Percentiles rank a stretch among this genome's conserved stretches.
Evolutionary conservation across 2,113 vertebrate species (phyloP).

Genomic region (Puma concolor): DNA sequence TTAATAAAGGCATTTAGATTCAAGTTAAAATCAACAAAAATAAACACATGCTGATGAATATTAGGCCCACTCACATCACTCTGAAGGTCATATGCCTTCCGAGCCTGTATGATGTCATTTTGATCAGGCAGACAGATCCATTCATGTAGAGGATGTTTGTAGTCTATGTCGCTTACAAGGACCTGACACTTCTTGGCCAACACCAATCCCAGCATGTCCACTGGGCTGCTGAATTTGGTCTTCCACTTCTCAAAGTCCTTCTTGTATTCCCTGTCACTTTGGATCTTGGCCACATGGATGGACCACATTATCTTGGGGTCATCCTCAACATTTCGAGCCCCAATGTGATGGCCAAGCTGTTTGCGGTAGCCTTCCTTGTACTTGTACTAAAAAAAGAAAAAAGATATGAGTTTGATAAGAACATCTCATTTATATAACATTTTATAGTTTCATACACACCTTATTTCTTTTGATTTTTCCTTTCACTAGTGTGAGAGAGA

Average conservation of each 20-base stretch:
- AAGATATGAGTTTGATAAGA: neutral
- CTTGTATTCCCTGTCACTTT: conserved; percentile 93
- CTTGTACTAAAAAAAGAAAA: conserved; percentile 87
- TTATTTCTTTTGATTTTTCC: neutral
- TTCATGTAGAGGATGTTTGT: conserved; percentile 91
- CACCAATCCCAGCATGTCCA: conserved; percentile 92
- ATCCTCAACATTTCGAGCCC: conserved; percentile 88
- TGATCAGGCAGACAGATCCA: conserved; percentile 94
- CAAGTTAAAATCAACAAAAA: neutral
- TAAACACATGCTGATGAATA: neutral
- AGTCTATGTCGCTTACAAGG: conserved; percentile 92
- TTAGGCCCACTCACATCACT: conserved; percentile 91
- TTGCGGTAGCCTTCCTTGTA: conserved; percentile 91
- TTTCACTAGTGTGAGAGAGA: neutral
- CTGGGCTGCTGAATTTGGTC: conserved; percentile 91
- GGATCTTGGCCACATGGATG: conserved; percentile 90
- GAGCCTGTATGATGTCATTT: conserved; percentile 93
- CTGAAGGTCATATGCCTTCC: conserved; percentile 92
- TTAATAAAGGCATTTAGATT: neutral
- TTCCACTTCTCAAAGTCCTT: conserved; percentile 94
- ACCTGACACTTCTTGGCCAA: conserved; percentile 94
- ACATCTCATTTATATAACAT: neutral
- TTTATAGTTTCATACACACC: neutral
- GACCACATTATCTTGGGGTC: conserved; percentile 91
- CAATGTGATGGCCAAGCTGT: conserved; percentile 94